Conservation (phyloP, 1,140 invertebrate species). For the Stegodyphus dumicola region DNA sequence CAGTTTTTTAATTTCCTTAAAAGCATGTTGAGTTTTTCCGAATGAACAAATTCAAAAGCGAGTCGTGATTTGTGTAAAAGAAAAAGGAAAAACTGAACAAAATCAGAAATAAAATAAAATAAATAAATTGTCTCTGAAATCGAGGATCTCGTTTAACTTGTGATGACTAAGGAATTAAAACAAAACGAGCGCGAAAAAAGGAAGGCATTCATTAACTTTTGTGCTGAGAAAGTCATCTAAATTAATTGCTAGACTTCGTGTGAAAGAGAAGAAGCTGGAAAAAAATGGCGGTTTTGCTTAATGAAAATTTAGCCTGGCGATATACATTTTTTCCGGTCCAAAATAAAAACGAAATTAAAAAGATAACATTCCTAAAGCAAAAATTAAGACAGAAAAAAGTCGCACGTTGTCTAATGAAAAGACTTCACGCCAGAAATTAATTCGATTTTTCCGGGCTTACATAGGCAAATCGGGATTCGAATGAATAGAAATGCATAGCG, state of each 20-base stretch:
- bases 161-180: constrained; percentile 38
- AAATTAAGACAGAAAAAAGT: background rate
- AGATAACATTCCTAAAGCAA: background rate
- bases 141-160: constrained; percentile 32
- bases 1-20: too few relatives aligned
- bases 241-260: constrained; percentile 24
- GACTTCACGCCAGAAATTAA: constrained; percentile 38
- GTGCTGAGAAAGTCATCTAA: constrained; percentile 35
- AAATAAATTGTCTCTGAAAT: background rate
- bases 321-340: constrained; percentile 9
- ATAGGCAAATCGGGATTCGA: background rate
- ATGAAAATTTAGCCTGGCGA: constrained; percentile 34
- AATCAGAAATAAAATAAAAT: too few relatives aligned
- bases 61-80: background rate
- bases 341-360: background rate
- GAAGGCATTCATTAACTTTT: constrained; percentile 25
- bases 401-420: constrained; percentile 30
- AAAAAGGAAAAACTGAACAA: background rate
- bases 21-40: too few relatives aligned
- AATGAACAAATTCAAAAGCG: too few relatives aligned
- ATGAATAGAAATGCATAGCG: background rate
- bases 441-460: constrained; percentile 23
- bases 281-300: constrained; percentile 19
- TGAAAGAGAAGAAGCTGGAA: background rate
- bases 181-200: background rate